Conservation (phyloP, 2,888 invertebrate species). For the Pristionchus japonicus region DNA sequence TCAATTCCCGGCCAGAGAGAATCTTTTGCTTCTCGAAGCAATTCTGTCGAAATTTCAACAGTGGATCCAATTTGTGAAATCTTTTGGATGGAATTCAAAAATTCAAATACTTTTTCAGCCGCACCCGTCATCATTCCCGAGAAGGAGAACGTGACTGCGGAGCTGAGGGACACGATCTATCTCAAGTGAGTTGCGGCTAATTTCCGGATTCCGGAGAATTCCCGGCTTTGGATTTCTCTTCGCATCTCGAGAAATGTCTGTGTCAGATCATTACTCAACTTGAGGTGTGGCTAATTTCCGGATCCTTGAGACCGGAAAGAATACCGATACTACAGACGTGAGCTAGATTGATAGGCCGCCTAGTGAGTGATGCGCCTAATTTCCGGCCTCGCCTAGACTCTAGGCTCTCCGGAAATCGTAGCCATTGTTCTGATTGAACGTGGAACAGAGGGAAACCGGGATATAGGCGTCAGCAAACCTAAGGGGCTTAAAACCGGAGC, state of each 20-base stretch:
- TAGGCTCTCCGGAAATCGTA: constrained; percentile 45
- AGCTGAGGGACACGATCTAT: constrained; percentile 74
- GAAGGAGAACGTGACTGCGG: constrained; percentile 74
- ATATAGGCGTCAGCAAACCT: too few relatives aligned
- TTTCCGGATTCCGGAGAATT: not conserved
- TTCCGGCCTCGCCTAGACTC: too few relatives aligned
- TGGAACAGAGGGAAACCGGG: constrained; percentile 40
- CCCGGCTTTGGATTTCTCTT: not conserved
- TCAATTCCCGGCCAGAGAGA: not conserved
- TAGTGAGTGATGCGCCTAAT: too few relatives aligned
- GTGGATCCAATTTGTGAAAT: not conserved
- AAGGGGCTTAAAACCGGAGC: too few relatives aligned
- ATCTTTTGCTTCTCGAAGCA: not conserved
- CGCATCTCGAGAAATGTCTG: too few relatives aligned
- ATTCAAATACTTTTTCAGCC: constrained; percentile 53
- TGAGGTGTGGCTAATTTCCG: not conserved
- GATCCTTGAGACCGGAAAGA: not conserved
- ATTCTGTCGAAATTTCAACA: not conserved
- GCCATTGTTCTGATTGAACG: not conserved
- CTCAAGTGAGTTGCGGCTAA: constrained; percentile 49
- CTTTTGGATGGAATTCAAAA: not conserved
- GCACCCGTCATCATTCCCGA: constrained; percentile 67
- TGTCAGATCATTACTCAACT: too few relatives aligned
- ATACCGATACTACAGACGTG: too few relatives aligned
- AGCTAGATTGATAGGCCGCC: too few relatives aligned